These are phyloP conservation scores for Microctenopoma lineatum DNA, from an alignment of 2,797 vertebrate genomes.

Conservation along the genomic window DNA sequence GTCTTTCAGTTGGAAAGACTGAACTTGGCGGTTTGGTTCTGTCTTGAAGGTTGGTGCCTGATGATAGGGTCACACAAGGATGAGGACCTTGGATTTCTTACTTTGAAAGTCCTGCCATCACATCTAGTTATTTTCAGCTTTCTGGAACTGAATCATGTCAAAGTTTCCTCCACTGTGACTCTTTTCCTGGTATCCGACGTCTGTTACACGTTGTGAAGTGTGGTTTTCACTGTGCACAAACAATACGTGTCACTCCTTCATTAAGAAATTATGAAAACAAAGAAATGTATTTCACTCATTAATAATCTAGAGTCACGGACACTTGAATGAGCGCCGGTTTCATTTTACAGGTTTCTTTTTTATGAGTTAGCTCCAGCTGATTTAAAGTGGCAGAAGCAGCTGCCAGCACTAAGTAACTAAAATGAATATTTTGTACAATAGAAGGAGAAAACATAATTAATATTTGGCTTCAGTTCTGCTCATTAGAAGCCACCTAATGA, in stretches of 20 bases:
- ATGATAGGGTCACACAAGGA: slow-evolving; percentile 68
- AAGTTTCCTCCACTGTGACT: slow-evolving; percentile 16
- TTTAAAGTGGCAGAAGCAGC: too few relatives aligned
- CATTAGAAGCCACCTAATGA: not conserved
- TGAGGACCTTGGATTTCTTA: slow-evolving; percentile 42
- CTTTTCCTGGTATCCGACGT: not conserved
- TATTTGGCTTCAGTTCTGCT: slow-evolving; percentile 18
- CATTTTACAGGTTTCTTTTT: too few relatives aligned
- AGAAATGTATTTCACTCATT: too few relatives aligned
- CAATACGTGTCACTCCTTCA: too few relatives aligned
- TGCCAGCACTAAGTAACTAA: too few relatives aligned
- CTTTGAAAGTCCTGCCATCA: slow-evolving; percentile 32
- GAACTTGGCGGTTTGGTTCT: slow-evolving; percentile 65
- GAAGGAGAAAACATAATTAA: not conserved
- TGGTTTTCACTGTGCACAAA: too few relatives aligned
- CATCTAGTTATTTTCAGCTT: slow-evolving; percentile 50
- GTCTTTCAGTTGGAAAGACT: slow-evolving; percentile 66
- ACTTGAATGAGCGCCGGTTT: too few relatives aligned
- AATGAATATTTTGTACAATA: too few relatives aligned
- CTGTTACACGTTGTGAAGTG: too few relatives aligned
- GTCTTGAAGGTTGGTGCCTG: slow-evolving; percentile 41
- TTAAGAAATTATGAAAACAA: too few relatives aligned
- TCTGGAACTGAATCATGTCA: slow-evolving; percentile 29
- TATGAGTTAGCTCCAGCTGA: too few relatives aligned
- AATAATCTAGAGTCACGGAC: too few relatives aligned